phyloP scores from a whole-genome alignment of 2,888 invertebrate genomes.

The Oligia strigilis region DNA sequence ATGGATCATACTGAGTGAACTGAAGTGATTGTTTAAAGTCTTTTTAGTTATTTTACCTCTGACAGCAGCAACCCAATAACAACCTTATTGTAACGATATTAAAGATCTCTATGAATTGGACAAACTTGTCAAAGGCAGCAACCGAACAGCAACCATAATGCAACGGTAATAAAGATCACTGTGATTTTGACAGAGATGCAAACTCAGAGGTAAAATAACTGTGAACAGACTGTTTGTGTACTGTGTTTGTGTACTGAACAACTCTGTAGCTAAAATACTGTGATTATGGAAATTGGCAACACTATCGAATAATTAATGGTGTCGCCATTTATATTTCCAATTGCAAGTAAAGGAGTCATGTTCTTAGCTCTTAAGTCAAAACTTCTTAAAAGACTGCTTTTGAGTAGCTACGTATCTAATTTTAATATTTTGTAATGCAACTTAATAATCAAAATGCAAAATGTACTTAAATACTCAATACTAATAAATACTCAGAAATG shows the following conservation, averaged over 20 bases:
- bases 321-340: neutral
- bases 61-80: neutral
- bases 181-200: neutral
- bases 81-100: neutral
- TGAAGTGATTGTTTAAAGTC: neutral
- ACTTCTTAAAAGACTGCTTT: constrained; percentile 52
- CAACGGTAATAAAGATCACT: neutral
- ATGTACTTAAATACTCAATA: constrained; percentile 62
- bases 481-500: constrained; percentile 52
- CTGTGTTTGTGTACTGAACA: neutral
- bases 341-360: constrained; percentile 5
- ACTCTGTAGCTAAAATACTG: constrained; percentile 15
- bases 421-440: constrained; percentile 33
- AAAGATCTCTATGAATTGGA: neutral
- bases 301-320: neutral
- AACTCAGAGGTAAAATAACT: neutral
- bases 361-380: constrained; percentile 35
- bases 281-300: constrained; percentile 1
- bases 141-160: neutral
- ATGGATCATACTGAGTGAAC: neutral
- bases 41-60: neutral
- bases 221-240: too few species aligned
- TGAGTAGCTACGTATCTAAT: constrained; percentile 29
- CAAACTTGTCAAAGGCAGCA: neutral
- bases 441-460: constrained; percentile 29